phyloP scores from a whole-genome alignment of 2,888 invertebrate species.

The Amiota mariae region DNA sequence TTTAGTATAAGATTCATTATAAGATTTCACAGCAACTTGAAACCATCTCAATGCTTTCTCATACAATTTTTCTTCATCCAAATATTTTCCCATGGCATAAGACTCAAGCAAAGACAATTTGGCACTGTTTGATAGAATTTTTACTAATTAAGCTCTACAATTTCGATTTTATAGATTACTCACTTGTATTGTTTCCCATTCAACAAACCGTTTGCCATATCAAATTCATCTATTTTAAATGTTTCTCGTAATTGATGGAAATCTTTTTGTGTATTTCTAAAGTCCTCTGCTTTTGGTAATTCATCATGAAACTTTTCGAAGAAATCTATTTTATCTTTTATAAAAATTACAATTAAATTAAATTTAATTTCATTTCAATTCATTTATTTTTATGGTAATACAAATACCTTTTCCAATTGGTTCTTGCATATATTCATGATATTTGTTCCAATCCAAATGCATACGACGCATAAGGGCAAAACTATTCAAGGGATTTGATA shows the following conservation, averaged over 20 bases:
- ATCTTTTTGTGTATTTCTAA: background rate
- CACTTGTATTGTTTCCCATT: background rate
- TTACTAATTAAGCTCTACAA: too few species aligned
- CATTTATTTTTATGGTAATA: too few species aligned
- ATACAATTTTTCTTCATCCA: background rate
- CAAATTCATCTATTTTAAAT: background rate
- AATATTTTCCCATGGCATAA: conserved; percentile 38
- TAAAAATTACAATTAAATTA: too few species aligned
- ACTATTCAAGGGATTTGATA: conserved; percentile 1
- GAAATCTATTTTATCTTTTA: background rate
- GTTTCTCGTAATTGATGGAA: background rate
- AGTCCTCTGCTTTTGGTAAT: background rate
- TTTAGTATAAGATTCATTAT: conserved; percentile 17
- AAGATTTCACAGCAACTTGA: conserved; percentile 35
- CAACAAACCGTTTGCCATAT: background rate
- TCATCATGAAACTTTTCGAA: background rate
- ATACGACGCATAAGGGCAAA: background rate
- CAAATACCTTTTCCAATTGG: background rate
- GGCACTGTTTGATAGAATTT: background rate
- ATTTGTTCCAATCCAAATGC: background rate
- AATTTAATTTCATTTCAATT: too few species aligned
- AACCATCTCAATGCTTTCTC: conserved; percentile 41
- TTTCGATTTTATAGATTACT: too few species aligned
- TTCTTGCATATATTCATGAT: background rate
- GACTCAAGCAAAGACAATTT: conserved; percentile 42